Evolutionary conservation across 2,888 invertebrate species (phyloP), one percentile per base, ranked within the genome.

Genomic region (Amphipoea lucens): DNA sequence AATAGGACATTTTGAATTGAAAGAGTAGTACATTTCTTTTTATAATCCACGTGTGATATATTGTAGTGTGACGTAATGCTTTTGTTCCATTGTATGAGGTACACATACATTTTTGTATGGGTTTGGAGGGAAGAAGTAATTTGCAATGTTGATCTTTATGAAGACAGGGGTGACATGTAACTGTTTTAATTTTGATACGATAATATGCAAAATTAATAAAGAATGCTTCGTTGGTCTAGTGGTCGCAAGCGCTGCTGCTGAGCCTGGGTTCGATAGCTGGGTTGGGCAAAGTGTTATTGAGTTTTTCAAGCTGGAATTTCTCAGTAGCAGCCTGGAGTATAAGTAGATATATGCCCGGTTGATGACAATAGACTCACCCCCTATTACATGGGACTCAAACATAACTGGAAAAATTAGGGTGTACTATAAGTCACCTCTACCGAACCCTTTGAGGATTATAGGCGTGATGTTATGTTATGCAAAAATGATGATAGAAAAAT

Each of bases 1-100:
- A 95, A 95, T 94, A 93, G 94, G 91, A 92, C 93, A 93, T 93
- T 94, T 92, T 80, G 92, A 94, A 93, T 93, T 93, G 93, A 92
- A 93, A 92, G 94, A 92, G 92, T 94, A 91, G 93, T 93, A 92
- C 88, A 87, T 90, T 91, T 90, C 89, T 92, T 92, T 90, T 91
- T 92, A 90, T 91, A 91, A 92, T 90, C 89, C 93, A 93, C 93
- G 91, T 91, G 91, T 90, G 91, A 93, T 93, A 85, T 89, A 88
- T 83, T 79, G 72, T 83, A 71, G 75, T 82, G 73, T 87, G 87
- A 87, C 82, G 86, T 82, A 88, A 87, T 57, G 74, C 75, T 82
- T 86, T 84, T 77, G 84, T 84, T 83, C 74, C 67, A 77, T 89
- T 74, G 63, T 83, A 80, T 42, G 69, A 71, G 42, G 62, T 40